A percentile compares a stretch with the other conserved stretches of the same genome.
phyloP scores from a whole-genome alignment of 1,140 invertebrate genomes.

The Archivesica marissinica region DNA sequence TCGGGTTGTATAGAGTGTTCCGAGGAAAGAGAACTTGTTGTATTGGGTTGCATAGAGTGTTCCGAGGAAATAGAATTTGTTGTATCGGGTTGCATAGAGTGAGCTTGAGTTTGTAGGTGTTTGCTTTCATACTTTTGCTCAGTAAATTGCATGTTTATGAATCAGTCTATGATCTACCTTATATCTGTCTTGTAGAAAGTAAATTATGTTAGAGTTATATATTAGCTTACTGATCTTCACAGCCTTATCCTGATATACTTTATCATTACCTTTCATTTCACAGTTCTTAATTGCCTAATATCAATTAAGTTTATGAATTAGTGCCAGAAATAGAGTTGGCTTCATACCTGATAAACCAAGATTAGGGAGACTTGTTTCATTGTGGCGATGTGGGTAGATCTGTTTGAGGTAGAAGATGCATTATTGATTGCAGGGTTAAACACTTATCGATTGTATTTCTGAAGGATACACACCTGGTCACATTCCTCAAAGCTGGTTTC shows the following conservation, averaged over 20 bases:
- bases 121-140: background rate
- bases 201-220: constrained; percentile 9
- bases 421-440: constrained; percentile 32
- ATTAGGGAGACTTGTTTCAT: constrained; percentile 36
- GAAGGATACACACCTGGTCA: constrained; percentile 14
- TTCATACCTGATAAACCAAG: constrained; percentile 9
- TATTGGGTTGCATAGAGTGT: too few species aligned
- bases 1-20: background rate
- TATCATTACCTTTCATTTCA: constrained; percentile 44
- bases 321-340: constrained; percentile 19
- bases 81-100: background rate
- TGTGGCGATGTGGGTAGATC: background rate
- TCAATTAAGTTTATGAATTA: constrained; percentile 42
- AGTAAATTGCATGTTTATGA: background rate
- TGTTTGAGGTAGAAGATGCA: background rate
- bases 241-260: constrained; percentile 17
- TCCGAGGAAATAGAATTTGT: background rate
- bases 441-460: constrained; percentile 28
- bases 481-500: constrained; percentile 25
- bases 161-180: constrained; percentile 13
- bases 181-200: background rate
- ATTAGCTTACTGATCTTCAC: background rate
- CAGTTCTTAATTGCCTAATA: constrained; percentile 48
- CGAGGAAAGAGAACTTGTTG: too few species aligned
- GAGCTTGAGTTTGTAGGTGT: background rate